Percentiles rank a stretch among this genome's conserved stretches.
phyloP scores from a whole-genome alignment of 2,888 invertebrate genomes.

The Tiliacea citrago region DNA sequence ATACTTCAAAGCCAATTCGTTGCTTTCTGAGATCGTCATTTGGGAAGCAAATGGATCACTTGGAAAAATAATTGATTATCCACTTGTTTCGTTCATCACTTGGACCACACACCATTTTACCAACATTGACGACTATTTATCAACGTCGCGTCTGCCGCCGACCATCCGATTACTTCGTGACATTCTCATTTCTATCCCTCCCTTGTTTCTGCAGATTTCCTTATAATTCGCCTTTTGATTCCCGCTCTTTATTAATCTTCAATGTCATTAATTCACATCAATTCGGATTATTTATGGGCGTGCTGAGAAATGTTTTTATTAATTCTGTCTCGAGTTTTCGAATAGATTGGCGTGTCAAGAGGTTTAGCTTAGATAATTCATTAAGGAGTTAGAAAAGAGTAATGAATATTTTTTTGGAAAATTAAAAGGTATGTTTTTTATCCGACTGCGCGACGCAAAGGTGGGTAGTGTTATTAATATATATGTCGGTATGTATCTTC shows the following conservation, averaged over 20 bases:
- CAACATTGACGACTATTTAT: slow-evolving; percentile 82
- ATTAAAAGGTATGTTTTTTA: not conserved
- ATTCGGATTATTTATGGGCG: slow-evolving; percentile 71
- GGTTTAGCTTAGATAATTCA: slow-evolving; percentile 25
- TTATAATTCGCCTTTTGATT: slow-evolving; percentile 88
- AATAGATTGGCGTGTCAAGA: slow-evolving; percentile 40
- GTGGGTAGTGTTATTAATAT: no score
- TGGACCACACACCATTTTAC: slow-evolving; percentile 44
- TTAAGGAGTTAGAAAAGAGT: not conserved
- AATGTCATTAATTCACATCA: slow-evolving; percentile 87
- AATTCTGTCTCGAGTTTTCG: slow-evolving; percentile 29
- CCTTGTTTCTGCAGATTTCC: slow-evolving; percentile 79
- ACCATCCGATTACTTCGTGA: slow-evolving; percentile 88
- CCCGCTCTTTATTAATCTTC: slow-evolving; percentile 81
- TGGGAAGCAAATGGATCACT: no score
- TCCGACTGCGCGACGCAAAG: no score
- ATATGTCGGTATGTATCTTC: no score
- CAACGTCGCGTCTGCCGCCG: slow-evolving; percentile 83
- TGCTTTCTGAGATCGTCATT: no score
- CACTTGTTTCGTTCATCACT: slow-evolving; percentile 35
- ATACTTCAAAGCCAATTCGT: no score
- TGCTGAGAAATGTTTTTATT: slow-evolving; percentile 54
- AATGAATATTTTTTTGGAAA: not conserved
- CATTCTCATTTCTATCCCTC: slow-evolving; percentile 84
- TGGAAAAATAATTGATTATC: not conserved